Evolutionary conservation across 2,113 vertebrate species (phyloP), one percentile per base, ranked within the genome.

Genomic region (Pelobates fuscus): DNA sequence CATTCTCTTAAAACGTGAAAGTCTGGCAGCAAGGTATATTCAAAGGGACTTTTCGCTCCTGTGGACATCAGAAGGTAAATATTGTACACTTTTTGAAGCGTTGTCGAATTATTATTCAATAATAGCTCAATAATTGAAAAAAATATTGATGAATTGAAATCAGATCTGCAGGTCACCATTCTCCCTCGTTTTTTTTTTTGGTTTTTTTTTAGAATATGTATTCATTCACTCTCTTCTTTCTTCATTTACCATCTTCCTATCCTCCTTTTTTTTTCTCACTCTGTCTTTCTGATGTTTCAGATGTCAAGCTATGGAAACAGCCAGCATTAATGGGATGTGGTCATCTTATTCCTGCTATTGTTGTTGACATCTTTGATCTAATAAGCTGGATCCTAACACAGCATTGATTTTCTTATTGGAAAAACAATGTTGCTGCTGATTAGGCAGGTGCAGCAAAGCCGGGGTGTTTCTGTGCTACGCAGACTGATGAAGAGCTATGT

Each of bases 301-400:
- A 20, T 10, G 52, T 55, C 52, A 55, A 8, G 52, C 5, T 55
- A 17, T 55, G 20, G 52, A 55, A 55, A 23, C 3, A 55, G 52
- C n/a, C 52, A 23, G 20, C 52, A 21, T 20, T 55, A 21, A 55
- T 55, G 52, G 52, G n/a, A 55, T 55, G 52, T 5, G 52, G 52
- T 49, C 44, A 49, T 49, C 17, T 49, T 49, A 49, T 49, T 49
- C 17, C 44, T 49, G 44, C 44, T 49, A 49, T 49, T 49, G 44
- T 49, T 49, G 44, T 49, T 49, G 44, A 49, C 44, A 49, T 49
- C 44, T 49, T 49, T 49, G 44, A 49, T 49, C 44, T 49, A 49
- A 49, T 49, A 49, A 49, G 10, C 44, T 3, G 12, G 44, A 49
- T 49, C 44, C 44, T 49, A 49, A 49, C 44, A 49, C 44, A 17